These are phyloP conservation scores for Hippopotamyrus pictus DNA, from an alignment of 2,797 vertebrate genomes.

Conservation along the genomic window DNA sequence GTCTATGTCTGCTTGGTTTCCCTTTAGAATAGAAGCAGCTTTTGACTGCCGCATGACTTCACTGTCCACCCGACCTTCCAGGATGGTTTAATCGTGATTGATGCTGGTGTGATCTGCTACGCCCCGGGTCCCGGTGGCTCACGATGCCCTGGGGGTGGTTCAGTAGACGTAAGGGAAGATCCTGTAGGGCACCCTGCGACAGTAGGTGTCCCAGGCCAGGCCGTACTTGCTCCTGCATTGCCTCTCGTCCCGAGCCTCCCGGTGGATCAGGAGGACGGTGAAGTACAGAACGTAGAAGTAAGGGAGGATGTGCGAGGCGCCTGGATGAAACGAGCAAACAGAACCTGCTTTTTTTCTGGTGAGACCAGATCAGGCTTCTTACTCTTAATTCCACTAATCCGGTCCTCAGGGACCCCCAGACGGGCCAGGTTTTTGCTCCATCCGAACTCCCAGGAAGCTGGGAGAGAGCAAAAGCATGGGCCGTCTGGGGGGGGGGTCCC, in stretches of 20 bases:
- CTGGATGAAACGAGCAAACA: constrained; percentile 42
- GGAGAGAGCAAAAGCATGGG: background rate
- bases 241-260: constrained; percentile 77
- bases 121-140: background rate
- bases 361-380: background rate
- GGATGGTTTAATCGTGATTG: background rate
- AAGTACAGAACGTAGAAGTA: constrained; percentile 86
- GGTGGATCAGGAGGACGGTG: constrained; percentile 69
- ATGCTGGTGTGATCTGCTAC: background rate
- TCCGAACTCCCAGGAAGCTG: background rate
- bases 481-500: background rate
- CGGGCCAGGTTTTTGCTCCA: background rate
- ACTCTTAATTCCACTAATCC: background rate
- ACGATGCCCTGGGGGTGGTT: constrained; percentile 28
- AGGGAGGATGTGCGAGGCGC: constrained; percentile 72
- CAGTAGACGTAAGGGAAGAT: constrained; percentile 83
- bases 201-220: constrained; percentile 78
- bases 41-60: background rate
- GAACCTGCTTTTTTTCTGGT: background rate
- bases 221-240: constrained; percentile 79
- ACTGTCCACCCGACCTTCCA: background rate
- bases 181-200: constrained; percentile 74
- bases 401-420: background rate
- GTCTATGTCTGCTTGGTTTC: background rate
- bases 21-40: background rate